These are phyloP conservation scores for Cheirogaleus major DNA, from an alignment of 2,797 vertebrate genomes.

Conservation along the genomic window DNA sequence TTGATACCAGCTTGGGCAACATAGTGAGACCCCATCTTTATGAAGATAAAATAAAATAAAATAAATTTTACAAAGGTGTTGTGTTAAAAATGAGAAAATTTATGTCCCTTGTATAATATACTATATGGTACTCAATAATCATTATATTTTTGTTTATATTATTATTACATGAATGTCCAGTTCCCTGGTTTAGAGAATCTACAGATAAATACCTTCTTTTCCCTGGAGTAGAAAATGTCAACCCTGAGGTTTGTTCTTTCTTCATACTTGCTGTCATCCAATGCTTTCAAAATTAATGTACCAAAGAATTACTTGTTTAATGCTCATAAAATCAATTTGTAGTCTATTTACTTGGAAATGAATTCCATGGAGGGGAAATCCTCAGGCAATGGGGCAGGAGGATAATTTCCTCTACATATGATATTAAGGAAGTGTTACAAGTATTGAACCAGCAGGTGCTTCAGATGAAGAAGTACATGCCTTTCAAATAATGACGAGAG, in stretches of 20 bases:
- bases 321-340: constrained; percentile 67
- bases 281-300: constrained; percentile 70
- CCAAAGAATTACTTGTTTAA: constrained; percentile 70
- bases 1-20: background rate
- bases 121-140: constrained; percentile 23
- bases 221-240: constrained; percentile 49
- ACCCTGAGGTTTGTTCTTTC: constrained; percentile 63
- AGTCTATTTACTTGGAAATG: constrained; percentile 73
- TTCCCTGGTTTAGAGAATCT: constrained; percentile 41
- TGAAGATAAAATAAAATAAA: background rate
- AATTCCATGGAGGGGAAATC: constrained; percentile 47
- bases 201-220: constrained; percentile 52
- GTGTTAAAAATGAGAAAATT: constrained; percentile 55
- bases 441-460: constrained; percentile 59
- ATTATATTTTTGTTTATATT: constrained; percentile 29
- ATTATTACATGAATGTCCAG: constrained; percentile 54
- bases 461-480: constrained; percentile 52
- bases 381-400: constrained; percentile 57
- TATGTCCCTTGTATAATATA: constrained; percentile 30
- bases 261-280: constrained; percentile 30
- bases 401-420: constrained; percentile 63
- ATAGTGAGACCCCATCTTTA: background rate
- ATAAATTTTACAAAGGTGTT: background rate
- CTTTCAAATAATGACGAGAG: constrained; percentile 53
- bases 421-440: constrained; percentile 45